Percentiles rank a stretch among this genome's conserved stretches.
Evolutionary conservation across 2,888 invertebrate species (phyloP).

Genomic region (Neoaliturus tenellus): DNA sequence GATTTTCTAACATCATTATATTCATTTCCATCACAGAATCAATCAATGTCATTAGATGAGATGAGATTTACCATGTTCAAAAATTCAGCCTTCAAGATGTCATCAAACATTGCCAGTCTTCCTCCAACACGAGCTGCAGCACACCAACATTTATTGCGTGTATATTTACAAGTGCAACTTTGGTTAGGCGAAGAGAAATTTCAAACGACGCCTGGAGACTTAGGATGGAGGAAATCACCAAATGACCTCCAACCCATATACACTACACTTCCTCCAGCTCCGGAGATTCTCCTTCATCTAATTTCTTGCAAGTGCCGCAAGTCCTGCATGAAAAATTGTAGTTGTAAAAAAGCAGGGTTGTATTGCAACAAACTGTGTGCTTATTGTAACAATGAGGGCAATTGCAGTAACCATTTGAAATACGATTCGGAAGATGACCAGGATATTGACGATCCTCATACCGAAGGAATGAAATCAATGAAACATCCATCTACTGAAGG

Average conservation of each 20-base stretch:
- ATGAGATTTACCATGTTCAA: neutral
- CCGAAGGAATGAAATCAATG: too few relatives aligned
- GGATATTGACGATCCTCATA: too few relatives aligned
- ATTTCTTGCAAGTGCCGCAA: neutral
- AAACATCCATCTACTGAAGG: too few relatives aligned
- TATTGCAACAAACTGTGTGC: neutral
- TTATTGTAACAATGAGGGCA: too few relatives aligned
- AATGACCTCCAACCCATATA: neutral
- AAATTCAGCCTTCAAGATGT: neutral
- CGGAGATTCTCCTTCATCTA: neutral
- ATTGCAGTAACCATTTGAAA: too few relatives aligned
- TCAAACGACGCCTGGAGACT: neutral
- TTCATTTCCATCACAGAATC: too few relatives aligned
- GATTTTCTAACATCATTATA: too few relatives aligned
- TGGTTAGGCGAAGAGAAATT: neutral
- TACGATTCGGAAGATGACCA: too few relatives aligned
- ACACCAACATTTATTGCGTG: neutral
- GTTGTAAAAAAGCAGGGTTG: neutral
- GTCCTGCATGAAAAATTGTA: neutral
- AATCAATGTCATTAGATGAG: too few relatives aligned
- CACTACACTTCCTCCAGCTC: neutral
- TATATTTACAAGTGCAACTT: neutral
- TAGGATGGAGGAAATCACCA: neutral
- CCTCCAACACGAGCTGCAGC: neutral
- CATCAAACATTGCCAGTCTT: neutral